Conservation (phyloP, 2,888 invertebrate genomes). For the Zaprionus obscuricornis region DNA sequence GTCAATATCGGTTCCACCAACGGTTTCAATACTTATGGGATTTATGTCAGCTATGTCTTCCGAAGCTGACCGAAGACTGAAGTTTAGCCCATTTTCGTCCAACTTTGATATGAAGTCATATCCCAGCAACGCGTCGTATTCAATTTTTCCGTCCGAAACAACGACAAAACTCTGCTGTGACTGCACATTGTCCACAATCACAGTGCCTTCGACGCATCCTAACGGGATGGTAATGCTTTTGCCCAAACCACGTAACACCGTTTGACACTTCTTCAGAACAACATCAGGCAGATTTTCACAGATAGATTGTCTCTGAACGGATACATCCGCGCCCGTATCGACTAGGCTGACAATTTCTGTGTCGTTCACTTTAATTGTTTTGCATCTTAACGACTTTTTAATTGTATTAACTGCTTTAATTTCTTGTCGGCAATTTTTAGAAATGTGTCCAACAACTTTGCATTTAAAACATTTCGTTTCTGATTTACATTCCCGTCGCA, state of each 20-base stretch:
- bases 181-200: conserved; percentile 8
- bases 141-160: conserved; percentile 12
- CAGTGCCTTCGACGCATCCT: conserved; percentile 2
- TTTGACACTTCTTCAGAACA: background rate
- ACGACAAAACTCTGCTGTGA: conserved; percentile 12
- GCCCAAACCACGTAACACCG: conserved; percentile 16
- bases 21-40: conserved; percentile 10
- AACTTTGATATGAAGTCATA: conserved; percentile 14
- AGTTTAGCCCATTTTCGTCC: conserved; percentile 5
- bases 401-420: background rate
- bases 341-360: background rate
- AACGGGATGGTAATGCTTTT: conserved; percentile 9
- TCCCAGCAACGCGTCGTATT: conserved; percentile 11
- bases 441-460: background rate
- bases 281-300: conserved; percentile 4
- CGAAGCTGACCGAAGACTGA: background rate
- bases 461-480: background rate
- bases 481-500: background rate
- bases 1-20: conserved; percentile 2
- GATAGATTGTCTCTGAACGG: background rate
- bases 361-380: background rate
- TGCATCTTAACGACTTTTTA: background rate
- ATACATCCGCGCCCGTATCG: conserved; percentile 7
- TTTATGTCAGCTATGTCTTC: conserved; percentile 7
- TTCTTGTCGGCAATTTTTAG: conserved; percentile 3